phyloP scores from a whole-genome alignment of 2,797 vertebrate species.

The Pygocentrus nattereri region DNA sequence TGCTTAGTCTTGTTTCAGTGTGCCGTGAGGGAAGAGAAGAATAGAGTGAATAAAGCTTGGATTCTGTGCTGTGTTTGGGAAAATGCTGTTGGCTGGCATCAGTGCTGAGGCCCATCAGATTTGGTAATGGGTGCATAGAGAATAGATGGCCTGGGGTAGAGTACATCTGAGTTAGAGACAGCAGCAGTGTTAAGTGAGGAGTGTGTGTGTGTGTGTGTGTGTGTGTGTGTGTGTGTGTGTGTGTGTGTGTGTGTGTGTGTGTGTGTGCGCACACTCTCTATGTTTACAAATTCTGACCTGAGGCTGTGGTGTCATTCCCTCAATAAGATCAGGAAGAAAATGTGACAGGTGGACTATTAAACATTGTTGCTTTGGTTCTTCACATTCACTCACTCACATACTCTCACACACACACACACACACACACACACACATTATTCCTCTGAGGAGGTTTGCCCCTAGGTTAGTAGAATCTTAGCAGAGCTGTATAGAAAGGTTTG shows the following conservation, averaged over 20 bases:
- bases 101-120: constrained; percentile 18
- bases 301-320: constrained; percentile 28
- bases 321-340: constrained; percentile 24
- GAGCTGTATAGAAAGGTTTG: neutral
- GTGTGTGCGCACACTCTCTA: neutral
- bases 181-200: constrained; percentile 17
- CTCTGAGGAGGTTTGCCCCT: constrained; percentile 7
- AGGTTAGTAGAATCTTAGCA: constrained; percentile 26
- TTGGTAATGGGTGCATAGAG: constrained; percentile 26
- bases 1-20: neutral
- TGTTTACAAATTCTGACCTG: constrained; percentile 24
- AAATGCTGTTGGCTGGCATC: constrained; percentile 7
- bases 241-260: constrained; percentile 18
- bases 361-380: neutral
- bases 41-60: constrained; percentile 13
- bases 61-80: constrained; percentile 26
- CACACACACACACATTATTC: constrained; percentile 7
- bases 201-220: constrained; percentile 25
- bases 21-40: neutral
- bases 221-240: neutral
- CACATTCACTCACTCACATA: neutral
- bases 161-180: constrained; percentile 32
- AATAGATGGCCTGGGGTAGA: constrained; percentile 37
- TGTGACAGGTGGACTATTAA: constrained; percentile 38
- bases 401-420: neutral